Conservation (phyloP, 2,888 invertebrate species). For the Keiferia lycopersicella region DNA sequence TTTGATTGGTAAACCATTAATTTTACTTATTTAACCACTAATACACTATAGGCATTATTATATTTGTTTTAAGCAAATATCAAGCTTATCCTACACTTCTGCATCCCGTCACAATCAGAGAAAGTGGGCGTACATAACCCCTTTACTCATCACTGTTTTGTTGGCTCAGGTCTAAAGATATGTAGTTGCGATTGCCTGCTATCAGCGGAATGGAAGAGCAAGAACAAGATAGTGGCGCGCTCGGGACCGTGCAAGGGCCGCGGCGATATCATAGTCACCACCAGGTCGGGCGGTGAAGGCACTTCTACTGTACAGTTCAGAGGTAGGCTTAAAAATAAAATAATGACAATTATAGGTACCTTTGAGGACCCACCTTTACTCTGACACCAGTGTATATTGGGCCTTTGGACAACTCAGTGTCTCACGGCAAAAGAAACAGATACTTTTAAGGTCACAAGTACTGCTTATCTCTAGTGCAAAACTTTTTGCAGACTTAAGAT, state of each 20-base stretch:
- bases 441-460: too few species aligned
- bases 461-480: too few species aligned
- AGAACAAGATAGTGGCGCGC: constrained; percentile 97
- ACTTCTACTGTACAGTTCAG: constrained; percentile 94
- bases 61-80: background rate
- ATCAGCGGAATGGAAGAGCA: constrained; percentile 98
- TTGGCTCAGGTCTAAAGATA: constrained; percentile 91
- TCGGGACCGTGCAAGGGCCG: constrained; percentile 95
- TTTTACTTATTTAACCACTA: background rate
- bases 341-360: too few species aligned
- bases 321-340: constrained; percentile 65
- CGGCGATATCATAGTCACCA: constrained; percentile 95
- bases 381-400: too few species aligned
- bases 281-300: constrained; percentile 92
- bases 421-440: too few species aligned
- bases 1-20: constrained; percentile 84
- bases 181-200: constrained; percentile 97
- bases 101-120: background rate
- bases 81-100: background rate
- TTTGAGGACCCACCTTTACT: too few species aligned
- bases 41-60: background rate
- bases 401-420: too few species aligned
- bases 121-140: constrained; percentile 10
- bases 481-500: too few species aligned
- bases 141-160: background rate